These are phyloP conservation scores for Ips nitidus DNA, from an alignment of 1,140 invertebrate genomes.

Conservation along the genomic window DNA sequence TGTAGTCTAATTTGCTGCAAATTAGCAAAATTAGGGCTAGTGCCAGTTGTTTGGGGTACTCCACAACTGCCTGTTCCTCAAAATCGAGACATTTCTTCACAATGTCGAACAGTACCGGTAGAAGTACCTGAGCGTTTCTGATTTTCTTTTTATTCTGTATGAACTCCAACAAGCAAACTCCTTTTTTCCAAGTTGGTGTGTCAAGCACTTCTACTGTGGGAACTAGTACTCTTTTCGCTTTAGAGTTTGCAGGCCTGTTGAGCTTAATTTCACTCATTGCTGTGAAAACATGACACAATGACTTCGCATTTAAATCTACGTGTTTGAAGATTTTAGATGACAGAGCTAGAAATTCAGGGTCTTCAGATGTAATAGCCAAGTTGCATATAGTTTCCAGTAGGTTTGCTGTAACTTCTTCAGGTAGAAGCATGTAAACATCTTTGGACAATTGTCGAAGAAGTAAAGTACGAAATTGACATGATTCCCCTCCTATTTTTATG, in stretches of 20 bases:
- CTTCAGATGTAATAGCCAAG: slow-evolving; percentile 36
- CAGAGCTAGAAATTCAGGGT: slow-evolving; percentile 56
- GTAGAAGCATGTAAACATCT: slow-evolving; percentile 55
- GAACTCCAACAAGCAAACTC: slow-evolving; percentile 78
- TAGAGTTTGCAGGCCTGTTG: slow-evolving; percentile 43
- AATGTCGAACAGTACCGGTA: slow-evolving; percentile 78
- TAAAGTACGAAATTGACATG: slow-evolving; percentile 42
- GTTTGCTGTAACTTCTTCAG: slow-evolving; percentile 44
- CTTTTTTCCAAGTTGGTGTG: slow-evolving; percentile 72
- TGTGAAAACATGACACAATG: slow-evolving; percentile 63
- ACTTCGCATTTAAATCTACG: slow-evolving; percentile 65
- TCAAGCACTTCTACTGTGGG: slow-evolving; percentile 61
- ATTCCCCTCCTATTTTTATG: no score
- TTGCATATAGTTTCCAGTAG: slow-evolving; percentile 53
- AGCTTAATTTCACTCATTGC: slow-evolving; percentile 57
- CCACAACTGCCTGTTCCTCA: slow-evolving; percentile 80
- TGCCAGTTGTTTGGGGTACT: slow-evolving; percentile 87
- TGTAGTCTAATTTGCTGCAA: slow-evolving; percentile 57
- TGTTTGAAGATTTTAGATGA: slow-evolving; percentile 69
- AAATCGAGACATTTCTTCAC: slow-evolving; percentile 76
- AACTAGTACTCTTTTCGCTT: slow-evolving; percentile 49
- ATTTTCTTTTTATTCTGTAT: slow-evolving; percentile 82
- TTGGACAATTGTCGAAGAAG: slow-evolving; percentile 62
- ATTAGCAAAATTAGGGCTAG: slow-evolving; percentile 76
- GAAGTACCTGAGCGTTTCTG: slow-evolving; percentile 63